Evolutionary conservation across 2,113 vertebrate genomes (phyloP), one percentile per base, ranked within the genome.

Genomic region (Podarcis muralis): DNA sequence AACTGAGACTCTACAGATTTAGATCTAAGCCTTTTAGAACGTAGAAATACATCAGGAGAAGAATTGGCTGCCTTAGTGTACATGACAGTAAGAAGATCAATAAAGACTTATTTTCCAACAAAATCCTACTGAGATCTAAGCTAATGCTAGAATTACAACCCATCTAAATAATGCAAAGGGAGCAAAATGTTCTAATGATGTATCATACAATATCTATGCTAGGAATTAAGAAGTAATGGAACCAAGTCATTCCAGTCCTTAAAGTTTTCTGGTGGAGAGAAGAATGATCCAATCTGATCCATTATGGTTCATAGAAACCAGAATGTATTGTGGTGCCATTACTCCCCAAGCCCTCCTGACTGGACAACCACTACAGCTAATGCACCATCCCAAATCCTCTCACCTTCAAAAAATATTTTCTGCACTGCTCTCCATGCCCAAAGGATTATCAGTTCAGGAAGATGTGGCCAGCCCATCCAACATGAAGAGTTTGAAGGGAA

Each of bases 21-120:
- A 95, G 89, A 94, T 75, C 90, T 91, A 94, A 94, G 91, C 90
- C 92, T 89, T 59, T 85, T 88, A 72, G 65, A 91, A 85, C 65
- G 57, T 72, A 82, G 81, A 79, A 84, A 89, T 89, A 71, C 20
- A 89, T 30, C 81, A 69, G 32, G 62, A 88, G 65, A 88, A 88
- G 81, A 84, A 87, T 78, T 84, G 87, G 65, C 43, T 88, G 43
- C 65, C 62, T 71, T 69, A 32, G n/a, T 11, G 27, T 77, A 91
- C 88, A 92, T 90, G 27, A 87, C 66, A 91, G 88, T 48, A 57
- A 75, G 62, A 68, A 93, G 4, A 6, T 92, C 91, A 89, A 66
- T 62, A 84, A 81, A 86, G 92, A 85, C 1, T 78, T 77, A 84
- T 69, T 57, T 83, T 88, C 30, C 59, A 76, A 88, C 20, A 66